Evolutionary conservation across 2,797 vertebrate genomes (phyloP).

Genomic region (Orestias chungarensis): DNA sequence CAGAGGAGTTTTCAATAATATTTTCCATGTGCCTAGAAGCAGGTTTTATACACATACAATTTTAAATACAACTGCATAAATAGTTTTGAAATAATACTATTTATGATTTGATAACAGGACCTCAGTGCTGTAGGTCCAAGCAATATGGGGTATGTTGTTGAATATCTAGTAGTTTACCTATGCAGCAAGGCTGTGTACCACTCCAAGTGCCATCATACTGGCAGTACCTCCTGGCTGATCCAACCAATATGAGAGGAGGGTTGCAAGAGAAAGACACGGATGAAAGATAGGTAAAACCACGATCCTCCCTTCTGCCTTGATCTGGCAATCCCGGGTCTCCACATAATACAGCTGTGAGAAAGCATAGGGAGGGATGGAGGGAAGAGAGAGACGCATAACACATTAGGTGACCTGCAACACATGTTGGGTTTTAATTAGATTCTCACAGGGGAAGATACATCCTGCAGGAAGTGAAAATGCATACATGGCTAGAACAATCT

Average conservation of each 20-base stretch:
- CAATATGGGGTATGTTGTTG: neutral
- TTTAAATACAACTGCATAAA: neutral
- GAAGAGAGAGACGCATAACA: neutral
- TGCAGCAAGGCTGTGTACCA: slow-evolving; percentile 95
- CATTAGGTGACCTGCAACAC: slow-evolving; percentile 13
- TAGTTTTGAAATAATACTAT: neutral
- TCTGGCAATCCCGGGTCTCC: slow-evolving; percentile 93
- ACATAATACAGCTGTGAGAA: slow-evolving; percentile 91
- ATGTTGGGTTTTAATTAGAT: slow-evolving; percentile 23
- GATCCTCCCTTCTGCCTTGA: slow-evolving; percentile 89
- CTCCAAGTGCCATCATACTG: slow-evolving; percentile 97
- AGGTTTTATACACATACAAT: neutral
- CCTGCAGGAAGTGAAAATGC: slow-evolving; percentile 1
- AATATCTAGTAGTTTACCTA: slow-evolving; percentile 77
- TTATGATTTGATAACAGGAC: neutral
- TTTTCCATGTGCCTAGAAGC: neutral
- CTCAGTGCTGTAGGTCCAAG: neutral
- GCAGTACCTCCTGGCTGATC: slow-evolving; percentile 91
- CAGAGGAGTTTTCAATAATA: neutral
- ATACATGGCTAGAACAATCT: slow-evolving; percentile 20
- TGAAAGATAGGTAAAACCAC: slow-evolving; percentile 95
- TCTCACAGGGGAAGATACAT: neutral
- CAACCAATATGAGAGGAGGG: slow-evolving; percentile 89
- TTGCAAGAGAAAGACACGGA: slow-evolving; percentile 93
- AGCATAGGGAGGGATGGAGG: neutral